These are phyloP conservation scores for Polyommatus icarus DNA, from an alignment of 2,888 invertebrate species.

Conservation along the genomic window DNA sequence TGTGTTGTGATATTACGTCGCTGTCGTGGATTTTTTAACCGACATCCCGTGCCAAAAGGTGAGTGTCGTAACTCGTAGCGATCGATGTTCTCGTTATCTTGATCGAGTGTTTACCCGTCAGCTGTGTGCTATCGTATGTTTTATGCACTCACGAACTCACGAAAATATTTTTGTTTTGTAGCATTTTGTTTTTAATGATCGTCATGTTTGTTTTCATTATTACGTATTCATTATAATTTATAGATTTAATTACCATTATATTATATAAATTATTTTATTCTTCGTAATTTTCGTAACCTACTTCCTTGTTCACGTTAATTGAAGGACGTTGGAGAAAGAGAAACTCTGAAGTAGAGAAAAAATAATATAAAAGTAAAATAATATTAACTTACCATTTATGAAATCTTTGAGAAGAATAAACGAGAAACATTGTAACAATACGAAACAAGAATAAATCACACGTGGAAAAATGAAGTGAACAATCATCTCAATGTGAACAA, in stretches of 20 bases:
- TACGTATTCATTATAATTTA: not conserved
- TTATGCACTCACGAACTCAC: slow-evolving; percentile 15
- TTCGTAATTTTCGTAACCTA: not conserved
- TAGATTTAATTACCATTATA: not conserved
- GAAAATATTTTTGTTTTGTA: slow-evolving; percentile 4
- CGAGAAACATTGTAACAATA: not conserved
- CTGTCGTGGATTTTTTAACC: slow-evolving; percentile 27
- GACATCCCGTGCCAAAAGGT: slow-evolving; percentile 20
- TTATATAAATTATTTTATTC: not conserved
- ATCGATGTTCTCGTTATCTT: slow-evolving; percentile 24
- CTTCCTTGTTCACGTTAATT: not conserved
- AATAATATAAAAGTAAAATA: not conserved
- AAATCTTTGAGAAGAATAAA: not conserved
- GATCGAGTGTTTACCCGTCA: slow-evolving; percentile 12
- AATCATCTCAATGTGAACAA: too few relatives aligned
- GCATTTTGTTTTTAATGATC: not conserved
- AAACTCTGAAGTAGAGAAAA: not conserved
- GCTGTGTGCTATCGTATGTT: not conserved
- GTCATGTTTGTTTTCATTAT: not conserved
- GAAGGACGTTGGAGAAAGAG: not conserved
- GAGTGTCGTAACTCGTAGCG: not conserved
- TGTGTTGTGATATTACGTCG: slow-evolving; percentile 19
- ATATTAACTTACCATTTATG: not conserved
- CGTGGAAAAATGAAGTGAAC: not conserved
- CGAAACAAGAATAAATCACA: not conserved